Percentiles rank a stretch among this genome's conserved stretches.
These are phyloP conservation scores for Ptilorrhoa leucosticta DNA, from an alignment of 2,113 vertebrate species.

Conservation along the genomic window DNA sequence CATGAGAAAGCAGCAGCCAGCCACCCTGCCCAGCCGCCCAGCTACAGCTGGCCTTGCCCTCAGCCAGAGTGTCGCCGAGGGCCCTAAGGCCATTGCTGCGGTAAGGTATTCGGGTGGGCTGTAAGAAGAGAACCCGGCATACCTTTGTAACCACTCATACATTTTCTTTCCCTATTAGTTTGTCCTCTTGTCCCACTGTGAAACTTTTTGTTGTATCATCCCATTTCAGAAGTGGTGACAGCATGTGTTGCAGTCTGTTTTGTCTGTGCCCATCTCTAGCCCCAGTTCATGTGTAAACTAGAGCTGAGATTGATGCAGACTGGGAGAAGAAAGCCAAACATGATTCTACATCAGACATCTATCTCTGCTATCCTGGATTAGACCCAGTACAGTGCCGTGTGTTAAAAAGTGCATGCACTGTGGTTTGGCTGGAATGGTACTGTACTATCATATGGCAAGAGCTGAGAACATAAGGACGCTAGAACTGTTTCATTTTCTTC, in stretches of 20 bases:
- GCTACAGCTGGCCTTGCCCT: constrained; percentile 62
- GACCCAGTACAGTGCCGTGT: not conserved
- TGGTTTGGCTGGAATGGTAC: not conserved
- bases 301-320: not conserved
- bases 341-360: not conserved
- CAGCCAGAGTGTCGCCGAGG: constrained; percentile 65
- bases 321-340: not conserved
- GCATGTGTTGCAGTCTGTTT: not conserved
- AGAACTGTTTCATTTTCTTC: not conserved
- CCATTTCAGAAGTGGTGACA: not conserved
- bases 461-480: not conserved
- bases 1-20: constrained; percentile 61
- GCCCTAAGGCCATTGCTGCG: constrained; percentile 66
- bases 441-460: not conserved
- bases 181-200: not conserved
- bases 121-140: not conserved
- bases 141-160: not conserved
- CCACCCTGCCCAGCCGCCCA: constrained; percentile 46
- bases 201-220: not conserved
- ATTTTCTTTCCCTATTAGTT: not conserved
- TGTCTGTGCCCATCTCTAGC: not conserved
- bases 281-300: not conserved
- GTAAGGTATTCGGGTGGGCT: constrained; percentile 49
- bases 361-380: not conserved
- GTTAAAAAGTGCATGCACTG: not conserved